Evolutionary conservation across 2,797 vertebrate genomes (phyloP).

Genomic region (Coregonus sp.): DNA sequence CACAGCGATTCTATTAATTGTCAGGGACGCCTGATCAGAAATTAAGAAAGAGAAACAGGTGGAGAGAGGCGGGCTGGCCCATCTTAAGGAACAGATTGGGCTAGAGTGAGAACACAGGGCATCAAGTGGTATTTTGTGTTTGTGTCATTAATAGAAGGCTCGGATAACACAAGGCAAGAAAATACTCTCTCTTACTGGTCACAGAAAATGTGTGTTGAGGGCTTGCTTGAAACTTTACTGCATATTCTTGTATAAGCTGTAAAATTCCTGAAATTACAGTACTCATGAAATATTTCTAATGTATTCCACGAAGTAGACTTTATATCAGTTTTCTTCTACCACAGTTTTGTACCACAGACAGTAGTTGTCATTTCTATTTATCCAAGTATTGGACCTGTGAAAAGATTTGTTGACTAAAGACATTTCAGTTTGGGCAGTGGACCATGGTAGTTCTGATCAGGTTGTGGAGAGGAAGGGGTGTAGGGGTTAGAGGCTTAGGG

Average conservation of each 20-base stretch:
- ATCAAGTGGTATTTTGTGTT: too few relatives aligned
- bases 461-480: neutral
- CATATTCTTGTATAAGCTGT: neutral
- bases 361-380: neutral
- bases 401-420: neutral
- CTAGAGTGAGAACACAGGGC: neutral
- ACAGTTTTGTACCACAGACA: neutral
- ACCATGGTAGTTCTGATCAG: neutral
- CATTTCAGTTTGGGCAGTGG: neutral
- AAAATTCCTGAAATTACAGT: neutral
- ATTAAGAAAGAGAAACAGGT: conserved; percentile 68
- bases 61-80: conserved; percentile 61
- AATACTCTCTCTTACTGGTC: conserved; percentile 31
- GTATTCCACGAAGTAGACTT: neutral
- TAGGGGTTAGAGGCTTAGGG: neutral
- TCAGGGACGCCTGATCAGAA: conserved; percentile 69
- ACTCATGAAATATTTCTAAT: neutral
- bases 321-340: neutral
- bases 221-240: neutral
- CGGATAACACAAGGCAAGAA: neutral
- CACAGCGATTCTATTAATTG: conserved; percentile 75
- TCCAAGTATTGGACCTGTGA: neutral
- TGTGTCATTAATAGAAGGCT: neutral
- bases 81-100: conserved; percentile 4
- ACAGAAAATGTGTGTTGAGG: conserved; percentile 28